Conservation (phyloP, 2,888 invertebrate species). For the Deroplatys truncata region DNA sequence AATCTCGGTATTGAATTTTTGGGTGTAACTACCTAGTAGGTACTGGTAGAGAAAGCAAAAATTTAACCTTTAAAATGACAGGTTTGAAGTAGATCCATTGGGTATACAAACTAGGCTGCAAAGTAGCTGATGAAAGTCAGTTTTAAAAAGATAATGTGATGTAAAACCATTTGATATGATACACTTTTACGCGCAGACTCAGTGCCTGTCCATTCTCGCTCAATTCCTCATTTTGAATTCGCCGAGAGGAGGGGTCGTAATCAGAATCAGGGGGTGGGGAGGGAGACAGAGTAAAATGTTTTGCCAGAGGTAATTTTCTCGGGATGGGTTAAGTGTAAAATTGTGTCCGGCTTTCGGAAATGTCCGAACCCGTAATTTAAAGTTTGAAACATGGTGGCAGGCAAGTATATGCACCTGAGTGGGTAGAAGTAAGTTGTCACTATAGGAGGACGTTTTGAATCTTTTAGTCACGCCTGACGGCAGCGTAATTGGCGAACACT, state of each 20-base stretch:
- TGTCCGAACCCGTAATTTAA: constrained; percentile 28
- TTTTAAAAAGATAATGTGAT: not conserved
- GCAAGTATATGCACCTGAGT: not conserved
- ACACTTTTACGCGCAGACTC: not conserved
- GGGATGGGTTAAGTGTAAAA: constrained; percentile 29
- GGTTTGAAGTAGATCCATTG: too few species aligned
- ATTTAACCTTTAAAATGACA: too few species aligned
- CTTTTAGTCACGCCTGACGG: constrained; percentile 28
- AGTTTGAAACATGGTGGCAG: constrained; percentile 21
- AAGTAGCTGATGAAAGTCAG: too few species aligned
- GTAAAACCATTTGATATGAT: not conserved
- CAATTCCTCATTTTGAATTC: constrained; percentile 16
- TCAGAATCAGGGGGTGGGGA: constrained; percentile 10
- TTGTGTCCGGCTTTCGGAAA: constrained; percentile 29
- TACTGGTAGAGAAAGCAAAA: too few species aligned
- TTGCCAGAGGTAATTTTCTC: constrained; percentile 22
- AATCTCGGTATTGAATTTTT: too few species aligned
- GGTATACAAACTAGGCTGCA: too few species aligned
- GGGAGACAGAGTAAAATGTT: constrained; percentile 16
- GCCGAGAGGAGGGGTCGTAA: not conserved
- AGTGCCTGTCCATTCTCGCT: not conserved
- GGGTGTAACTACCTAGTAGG: too few species aligned
- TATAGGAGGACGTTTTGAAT: constrained; percentile 26
- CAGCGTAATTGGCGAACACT: constrained; percentile 27
- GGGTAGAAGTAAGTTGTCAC: constrained; percentile 15